phyloP scores from a whole-genome alignment of 2,113 vertebrate species.

The Micronisus gabar region DNA sequence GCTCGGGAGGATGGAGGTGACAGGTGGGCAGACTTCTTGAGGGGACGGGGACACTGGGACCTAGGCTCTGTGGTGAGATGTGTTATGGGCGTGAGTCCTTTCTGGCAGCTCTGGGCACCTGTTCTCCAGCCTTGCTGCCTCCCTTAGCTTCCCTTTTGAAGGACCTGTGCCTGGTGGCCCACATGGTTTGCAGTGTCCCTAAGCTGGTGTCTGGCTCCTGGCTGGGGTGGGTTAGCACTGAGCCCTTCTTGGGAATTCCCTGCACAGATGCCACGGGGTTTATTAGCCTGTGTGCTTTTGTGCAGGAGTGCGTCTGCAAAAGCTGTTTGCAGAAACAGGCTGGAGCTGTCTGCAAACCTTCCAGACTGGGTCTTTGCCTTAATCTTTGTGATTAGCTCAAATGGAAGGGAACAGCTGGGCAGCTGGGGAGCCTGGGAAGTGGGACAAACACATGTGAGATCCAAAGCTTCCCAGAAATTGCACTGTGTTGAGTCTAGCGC shows the following conservation, averaged over 20 bases:
- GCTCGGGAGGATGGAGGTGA: fast-evolving
- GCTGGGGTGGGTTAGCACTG: not conserved
- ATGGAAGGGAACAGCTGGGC: slow-evolving; percentile 54
- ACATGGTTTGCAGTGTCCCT: not conserved
- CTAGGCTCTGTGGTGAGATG: no score
- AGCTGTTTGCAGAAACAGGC: slow-evolving; percentile 19
- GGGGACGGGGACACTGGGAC: fast-evolving
- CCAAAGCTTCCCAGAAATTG: slow-evolving; percentile 54
- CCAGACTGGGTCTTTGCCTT: slow-evolving; percentile 43
- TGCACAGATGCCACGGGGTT: not conserved
- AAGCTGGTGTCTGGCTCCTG: not conserved
- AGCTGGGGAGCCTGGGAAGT: slow-evolving; percentile 36
- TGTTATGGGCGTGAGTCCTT: not conserved
- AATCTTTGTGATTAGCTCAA: slow-evolving; percentile 56
- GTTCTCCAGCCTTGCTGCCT: not conserved
- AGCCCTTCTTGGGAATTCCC: not conserved
- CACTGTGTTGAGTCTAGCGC: not conserved
- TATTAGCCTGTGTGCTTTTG: not conserved
- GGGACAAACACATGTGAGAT: slow-evolving; percentile 32
- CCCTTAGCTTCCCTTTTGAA: not conserved
- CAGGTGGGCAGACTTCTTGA: not conserved
- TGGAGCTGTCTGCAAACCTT: slow-evolving; percentile 50
- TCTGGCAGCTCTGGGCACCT: not conserved
- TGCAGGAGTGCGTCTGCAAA: not conserved
- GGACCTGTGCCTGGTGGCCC: not conserved